Evolutionary conservation across 2,113 vertebrate genomes (phyloP), one percentile per base, ranked within the genome.

Genomic region (Otolemur garnettii): DNA sequence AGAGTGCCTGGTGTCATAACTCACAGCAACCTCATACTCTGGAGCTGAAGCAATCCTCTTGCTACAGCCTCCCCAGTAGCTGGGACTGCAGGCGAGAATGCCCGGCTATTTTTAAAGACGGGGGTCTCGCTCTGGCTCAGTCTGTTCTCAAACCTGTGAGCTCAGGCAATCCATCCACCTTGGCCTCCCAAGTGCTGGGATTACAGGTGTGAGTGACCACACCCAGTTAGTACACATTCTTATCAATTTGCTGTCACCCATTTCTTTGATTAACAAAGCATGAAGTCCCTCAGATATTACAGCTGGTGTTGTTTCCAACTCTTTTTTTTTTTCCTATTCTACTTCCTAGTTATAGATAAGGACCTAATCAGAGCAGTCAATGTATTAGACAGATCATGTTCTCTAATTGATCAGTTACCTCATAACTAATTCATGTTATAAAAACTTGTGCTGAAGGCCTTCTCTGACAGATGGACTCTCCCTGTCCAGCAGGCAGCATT

Each of bases 191-290:
- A 50, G 45, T 50, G 45, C 45, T 50, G 45, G 45, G 7, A 50
- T 50, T 50, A 50, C 8, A 50, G 45, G 45, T 1, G 45, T 50
- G 45, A 50, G 45, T 7, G 7, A 50, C 8, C 10, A 10, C 45
- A 50, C 45, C 45, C 45, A 10, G 45, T 10, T 50, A 9, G 45
- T 50, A 75, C 35, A 80, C 33, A 62, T 78, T 57, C 55, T 64
- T 74, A 28, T 28, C 57, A 45, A 14, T 15, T 82, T n/a, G 10
- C 24, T 55, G 68, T 66, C 30, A 59, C 33, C 78, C 69, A 35
- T 14, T 30, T 66, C 94, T 71, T 62, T 57, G n/a, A 64, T 79
- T 79, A 83, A 86, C 77, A 75, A 94, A 90, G n/a, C 42, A 30
- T 74, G 71, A 94, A 30, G 57, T 83, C 77, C 78, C 79, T 35